Conservation (phyloP, 2,888 invertebrate species). For the Leptopilina drosophilae region DNA sequence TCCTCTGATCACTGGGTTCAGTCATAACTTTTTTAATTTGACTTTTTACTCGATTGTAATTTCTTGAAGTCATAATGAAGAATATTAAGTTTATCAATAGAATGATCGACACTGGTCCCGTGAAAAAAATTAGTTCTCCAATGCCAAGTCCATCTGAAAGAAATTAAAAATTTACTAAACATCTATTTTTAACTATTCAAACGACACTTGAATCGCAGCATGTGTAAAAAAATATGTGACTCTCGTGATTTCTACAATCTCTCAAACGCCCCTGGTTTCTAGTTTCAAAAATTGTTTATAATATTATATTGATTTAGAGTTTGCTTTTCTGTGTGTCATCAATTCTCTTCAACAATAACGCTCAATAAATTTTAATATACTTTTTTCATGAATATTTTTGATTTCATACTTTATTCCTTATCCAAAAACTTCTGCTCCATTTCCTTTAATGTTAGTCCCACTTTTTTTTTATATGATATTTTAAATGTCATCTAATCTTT, state of each 20-base stretch:
- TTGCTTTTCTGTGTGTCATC: background rate
- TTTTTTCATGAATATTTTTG: no score
- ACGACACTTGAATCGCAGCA: background rate
- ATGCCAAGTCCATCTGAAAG: conserved; percentile 56
- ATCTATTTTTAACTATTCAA: no score
- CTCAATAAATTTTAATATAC: no score
- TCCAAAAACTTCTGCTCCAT: no score
- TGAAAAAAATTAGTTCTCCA: conserved; percentile 80
- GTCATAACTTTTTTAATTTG: conserved; percentile 86
- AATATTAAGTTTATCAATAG: conserved; percentile 83
- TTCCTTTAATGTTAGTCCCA: no score
- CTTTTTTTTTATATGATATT: no score
- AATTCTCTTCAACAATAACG: no score
- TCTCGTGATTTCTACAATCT: background rate
- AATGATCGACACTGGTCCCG: conserved; percentile 82
- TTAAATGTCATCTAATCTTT: no score
- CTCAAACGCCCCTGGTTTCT: background rate
- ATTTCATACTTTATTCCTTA: no score
- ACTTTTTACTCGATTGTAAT: conserved; percentile 85
- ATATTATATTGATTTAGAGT: background rate
- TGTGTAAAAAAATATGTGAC: background rate
- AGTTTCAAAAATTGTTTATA: background rate
- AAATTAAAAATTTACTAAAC: background rate
- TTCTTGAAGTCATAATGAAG: conserved; percentile 83
- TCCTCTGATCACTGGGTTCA: conserved; percentile 80